phyloP scores from a whole-genome alignment of 2,888 invertebrate genomes.

The Candidula unifasciata region DNA sequence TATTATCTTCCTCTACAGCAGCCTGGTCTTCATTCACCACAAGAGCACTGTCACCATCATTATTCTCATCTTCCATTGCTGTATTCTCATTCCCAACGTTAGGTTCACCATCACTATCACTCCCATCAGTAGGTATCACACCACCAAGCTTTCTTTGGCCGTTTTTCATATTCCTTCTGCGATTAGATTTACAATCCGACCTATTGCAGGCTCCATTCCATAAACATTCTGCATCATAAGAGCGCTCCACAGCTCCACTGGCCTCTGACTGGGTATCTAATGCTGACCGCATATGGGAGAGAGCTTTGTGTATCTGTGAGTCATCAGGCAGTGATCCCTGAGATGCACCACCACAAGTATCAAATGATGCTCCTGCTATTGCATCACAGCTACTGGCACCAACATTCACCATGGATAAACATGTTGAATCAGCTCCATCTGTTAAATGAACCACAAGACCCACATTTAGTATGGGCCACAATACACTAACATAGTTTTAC shows the following conservation, averaged over 20 bases:
- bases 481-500: neutral
- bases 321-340: neutral
- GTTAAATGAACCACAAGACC: neutral
- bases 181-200: constrained; percentile 47
- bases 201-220: constrained; percentile 52
- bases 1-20: neutral
- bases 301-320: neutral
- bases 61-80: neutral
- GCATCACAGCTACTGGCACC: constrained; percentile 10
- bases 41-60: neutral
- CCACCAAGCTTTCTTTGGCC: constrained; percentile 12
- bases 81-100: neutral
- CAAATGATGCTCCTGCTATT: neutral
- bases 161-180: constrained; percentile 50
- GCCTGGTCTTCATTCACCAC: neutral
- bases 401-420: neutral
- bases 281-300: neutral
- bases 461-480: neutral
- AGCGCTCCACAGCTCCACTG: constrained; percentile 36
- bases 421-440: constrained; percentile 11
- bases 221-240: constrained; percentile 42
- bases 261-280: constrained; percentile 36
- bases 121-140: neutral
- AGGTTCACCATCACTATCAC: neutral
- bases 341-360: constrained; percentile 27